These are phyloP conservation scores for Stratiomys singularior DNA, from an alignment of 2,888 invertebrate species.

Conservation along the genomic window DNA sequence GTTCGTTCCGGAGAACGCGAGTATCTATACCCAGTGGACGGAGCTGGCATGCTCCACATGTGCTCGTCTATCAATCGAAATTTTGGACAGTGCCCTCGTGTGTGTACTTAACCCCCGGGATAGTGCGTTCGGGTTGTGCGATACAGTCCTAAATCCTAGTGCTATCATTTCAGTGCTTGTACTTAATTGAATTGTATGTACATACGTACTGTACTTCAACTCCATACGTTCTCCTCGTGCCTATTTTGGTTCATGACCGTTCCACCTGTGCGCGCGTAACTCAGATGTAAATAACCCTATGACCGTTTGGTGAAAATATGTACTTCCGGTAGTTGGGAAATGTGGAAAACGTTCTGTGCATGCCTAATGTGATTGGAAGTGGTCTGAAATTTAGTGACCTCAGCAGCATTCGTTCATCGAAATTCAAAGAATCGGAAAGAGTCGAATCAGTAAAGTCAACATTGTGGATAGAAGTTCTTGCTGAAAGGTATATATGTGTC, in stretches of 20 bases:
- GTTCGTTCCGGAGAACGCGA: not conserved
- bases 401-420: not conserved
- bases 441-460: not conserved
- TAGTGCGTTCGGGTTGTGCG: not conserved
- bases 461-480: too few relatives aligned
- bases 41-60: constrained; percentile 7
- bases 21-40: not conserved
- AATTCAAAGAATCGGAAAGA: too few relatives aligned
- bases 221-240: constrained; percentile 6
- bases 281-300: constrained; percentile 7
- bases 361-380: not conserved
- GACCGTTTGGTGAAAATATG: constrained; percentile 14
- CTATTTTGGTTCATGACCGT: constrained; percentile 15
- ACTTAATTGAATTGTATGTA: constrained; percentile 4
- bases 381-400: not conserved
- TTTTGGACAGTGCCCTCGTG: not conserved
- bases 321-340: constrained; percentile 21
- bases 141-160: not conserved
- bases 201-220: too few relatives aligned
- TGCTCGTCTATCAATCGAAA: constrained; percentile 1
- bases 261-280: constrained; percentile 26
- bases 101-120: not conserved
- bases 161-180: not conserved
- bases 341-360: not conserved
- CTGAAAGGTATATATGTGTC: too few relatives aligned